Conservation (phyloP, 1,140 invertebrate species). For the Ceratitis capitata region DNA sequence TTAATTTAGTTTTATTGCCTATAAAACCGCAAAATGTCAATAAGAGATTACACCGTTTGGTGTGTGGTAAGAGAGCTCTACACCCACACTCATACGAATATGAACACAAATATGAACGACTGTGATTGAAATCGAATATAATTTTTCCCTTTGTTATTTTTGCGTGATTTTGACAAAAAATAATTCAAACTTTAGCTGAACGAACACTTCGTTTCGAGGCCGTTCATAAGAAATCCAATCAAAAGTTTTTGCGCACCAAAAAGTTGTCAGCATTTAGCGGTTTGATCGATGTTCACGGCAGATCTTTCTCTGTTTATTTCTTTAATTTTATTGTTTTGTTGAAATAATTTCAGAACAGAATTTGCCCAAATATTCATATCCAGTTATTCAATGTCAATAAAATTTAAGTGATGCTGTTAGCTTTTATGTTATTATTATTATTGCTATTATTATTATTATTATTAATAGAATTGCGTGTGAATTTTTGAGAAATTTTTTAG, state of each 20-base stretch:
- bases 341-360: too few species aligned
- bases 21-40: not conserved
- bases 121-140: not conserved
- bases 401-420: too few species aligned
- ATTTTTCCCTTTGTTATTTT: not conserved
- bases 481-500: too few species aligned
- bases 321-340: too few species aligned
- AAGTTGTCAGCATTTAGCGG: not conserved
- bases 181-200: not conserved
- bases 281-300: not conserved
- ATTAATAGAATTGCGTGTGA: too few species aligned
- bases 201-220: not conserved
- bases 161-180: not conserved
- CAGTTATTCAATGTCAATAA: too few species aligned
- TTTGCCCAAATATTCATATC: too few species aligned
- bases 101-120: too few species aligned
- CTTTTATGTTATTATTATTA: too few species aligned
- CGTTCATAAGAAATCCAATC: not conserved
- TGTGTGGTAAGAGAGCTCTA: too few species aligned
- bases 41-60: not conserved
- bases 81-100: too few species aligned
- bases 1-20: not conserved
- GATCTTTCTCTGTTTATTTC: not conserved
- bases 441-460: too few species aligned
- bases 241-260: not conserved